A percentile compares a stretch with the other conserved stretches of the same genome.
Evolutionary conservation across 35 echinoderm and acorn worm genomes (phyloP).

Genomic region (Holothuria glaberrima): DNA sequence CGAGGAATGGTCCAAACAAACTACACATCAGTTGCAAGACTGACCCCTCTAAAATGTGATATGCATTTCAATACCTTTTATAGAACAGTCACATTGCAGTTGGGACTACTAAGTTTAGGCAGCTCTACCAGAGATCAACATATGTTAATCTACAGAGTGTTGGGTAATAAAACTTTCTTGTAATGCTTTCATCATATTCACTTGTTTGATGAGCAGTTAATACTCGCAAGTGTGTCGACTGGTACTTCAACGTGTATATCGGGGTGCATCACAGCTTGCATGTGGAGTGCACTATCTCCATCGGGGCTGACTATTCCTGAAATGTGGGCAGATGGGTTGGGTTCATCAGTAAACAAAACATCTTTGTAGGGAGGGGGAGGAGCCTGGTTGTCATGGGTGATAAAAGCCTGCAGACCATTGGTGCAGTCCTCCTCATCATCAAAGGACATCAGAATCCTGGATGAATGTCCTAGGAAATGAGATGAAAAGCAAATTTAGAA

Average conservation of each 20-base stretch:
- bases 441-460: constrained; percentile 77
- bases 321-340: neutral
- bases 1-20: too few species aligned
- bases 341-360: constrained; percentile 2
- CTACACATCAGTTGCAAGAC: too few species aligned
- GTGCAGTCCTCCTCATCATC: constrained; percentile 54
- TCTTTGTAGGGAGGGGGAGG: neutral
- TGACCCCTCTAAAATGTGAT: too few species aligned
- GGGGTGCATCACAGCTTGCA: constrained; percentile 27
- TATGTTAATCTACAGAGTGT: too few species aligned
- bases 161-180: neutral
- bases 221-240: constrained; percentile 54
- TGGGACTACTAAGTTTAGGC: too few species aligned
- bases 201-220: constrained; percentile 51
- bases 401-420: constrained; percentile 17
- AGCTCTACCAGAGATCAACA: too few species aligned
- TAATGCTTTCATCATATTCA: neutral
- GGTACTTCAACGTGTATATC: constrained; percentile 63
- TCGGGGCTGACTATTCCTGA: neutral
- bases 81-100: too few species aligned
- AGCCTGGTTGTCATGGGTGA: neutral
- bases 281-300: neutral
- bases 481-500: neutral
- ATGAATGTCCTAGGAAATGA: constrained; percentile 61
- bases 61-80: too few species aligned